Evolutionary conservation across 2,888 invertebrate species (phyloP), one percentile per base, ranked within the genome.

Genomic region (Ischnus inquisitorius): DNA sequence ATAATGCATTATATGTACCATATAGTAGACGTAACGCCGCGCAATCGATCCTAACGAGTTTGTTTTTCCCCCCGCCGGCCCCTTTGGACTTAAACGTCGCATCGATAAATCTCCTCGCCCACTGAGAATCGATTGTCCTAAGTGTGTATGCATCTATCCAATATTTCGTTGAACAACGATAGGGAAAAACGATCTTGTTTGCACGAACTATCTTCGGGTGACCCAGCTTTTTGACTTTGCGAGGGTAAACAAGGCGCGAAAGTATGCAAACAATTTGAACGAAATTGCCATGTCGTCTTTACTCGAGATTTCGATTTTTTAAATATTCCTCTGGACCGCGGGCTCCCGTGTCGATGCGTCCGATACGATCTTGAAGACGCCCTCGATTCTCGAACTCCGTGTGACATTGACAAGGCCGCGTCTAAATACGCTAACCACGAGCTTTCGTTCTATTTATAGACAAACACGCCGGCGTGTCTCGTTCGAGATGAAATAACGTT

Each of bases 401-500:
- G 68, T 16, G 79, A 75, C 79, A 82, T 82, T 84, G 81, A 84
- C 84, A 82, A 84, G 84, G 84, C 79, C 82, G 76, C 34, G 62
- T 78, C 68, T 78, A 64, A 81, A 81, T 78, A 78, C 41, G 41
- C 64, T 60, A 65, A 64, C 65, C 54, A 62, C 51, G 74, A 34
- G 25, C 41, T 62, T 64, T 41, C 39, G 28, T 19, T n/a, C 71
- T 84, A 84, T 82, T 79, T 68, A 75, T 84, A 82, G 74, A 75
- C 12, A 39, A 57, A 83, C 62, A 46, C 28, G 34, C 1, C 48
- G 41, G n/a, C 68, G 51, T 62, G 60, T 75, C 62, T 34, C 46
- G 69, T 65, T 79, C 57, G 46, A 76, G 34, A 43, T 60, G 69
- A 79, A 57, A 60, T 54, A 41, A 57, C 25, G 43, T 25, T 71